Evolutionary conservation across 2,113 vertebrate genomes (phyloP), one percentile per base, ranked within the genome.

Genomic region (Archocentrus centrarchus): DNA sequence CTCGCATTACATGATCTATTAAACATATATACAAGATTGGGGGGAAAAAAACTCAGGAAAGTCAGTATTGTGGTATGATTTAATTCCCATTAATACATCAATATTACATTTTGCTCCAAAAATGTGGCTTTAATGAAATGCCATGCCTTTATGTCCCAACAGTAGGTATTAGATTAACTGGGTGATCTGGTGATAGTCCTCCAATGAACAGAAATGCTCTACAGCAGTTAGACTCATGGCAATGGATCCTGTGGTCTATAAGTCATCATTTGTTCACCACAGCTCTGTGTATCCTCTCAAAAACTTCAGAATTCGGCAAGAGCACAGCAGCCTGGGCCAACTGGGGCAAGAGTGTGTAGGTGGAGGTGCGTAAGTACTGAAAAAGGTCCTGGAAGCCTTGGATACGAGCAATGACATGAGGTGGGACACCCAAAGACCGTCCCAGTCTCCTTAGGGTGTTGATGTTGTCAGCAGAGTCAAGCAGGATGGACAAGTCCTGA

Each of bases 361-460:
- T 94, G 79, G 95, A 94, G 59, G 93, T 93, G 59, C 90, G 80
- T 60, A 94, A 92, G 75, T 93, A 94, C 59, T 90, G 90, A 70
- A 94, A 95, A 58, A 95, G 91, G 27, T 95, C 93, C 81, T 90
- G 91, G 81, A 95, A 94, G 68, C 89, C 77, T 14, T 50, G 76
- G 35, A 95, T 78, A 81, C 92, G 92, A 61, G 50, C 11, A 1
- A 89, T 62, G 59, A 95, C 75, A 78, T 91, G 91, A 60, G 91
- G 89, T 1, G 90, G 83, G 76, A 94, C 86, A 7, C 90, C 91
- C 44, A 95, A 57, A 63, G 88, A 90, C 24, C 68, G 47, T 2
- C 88, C 92, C 13, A 91, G 79, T 1, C 87, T 88, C 63, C 77
- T 86, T 59, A 92, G 32, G 41, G 63, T 22, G 32, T 75, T 27